A percentile compares a stretch with the other conserved stretches of the same genome.
Conservation (phyloP, 2,888 invertebrate genomes). For the Coronaproctus castanopsis region DNA sequence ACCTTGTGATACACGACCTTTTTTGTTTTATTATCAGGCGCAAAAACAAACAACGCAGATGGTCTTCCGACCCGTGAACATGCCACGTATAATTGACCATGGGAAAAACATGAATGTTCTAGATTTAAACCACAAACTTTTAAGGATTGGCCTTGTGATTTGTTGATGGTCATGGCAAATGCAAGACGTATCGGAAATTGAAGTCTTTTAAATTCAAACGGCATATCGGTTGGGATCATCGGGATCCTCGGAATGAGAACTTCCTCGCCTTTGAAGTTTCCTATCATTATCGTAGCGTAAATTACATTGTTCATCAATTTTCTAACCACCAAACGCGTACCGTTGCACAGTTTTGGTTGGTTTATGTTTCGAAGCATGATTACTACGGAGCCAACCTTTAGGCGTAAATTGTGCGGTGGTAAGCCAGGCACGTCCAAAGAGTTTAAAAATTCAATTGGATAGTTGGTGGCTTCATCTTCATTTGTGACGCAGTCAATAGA, state of each 20-base stretch:
- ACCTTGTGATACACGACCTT: slow-evolving; percentile 8
- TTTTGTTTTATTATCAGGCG: neutral
- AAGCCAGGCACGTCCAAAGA: slow-evolving; percentile 7
- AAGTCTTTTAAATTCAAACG: slow-evolving; percentile 17
- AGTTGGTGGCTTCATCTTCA: slow-evolving; percentile 4
- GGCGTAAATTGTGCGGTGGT: neutral
- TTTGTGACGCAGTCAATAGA: slow-evolving; percentile 7
- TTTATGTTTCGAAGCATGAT: slow-evolving; percentile 5
- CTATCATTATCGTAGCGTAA: slow-evolving; percentile 20
- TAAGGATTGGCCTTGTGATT: slow-evolving; percentile 18
- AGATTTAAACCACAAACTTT: slow-evolving; percentile 15
- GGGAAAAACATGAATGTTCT: slow-evolving; percentile 17
- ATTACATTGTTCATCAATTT: neutral
- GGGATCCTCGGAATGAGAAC: slow-evolving; percentile 18
- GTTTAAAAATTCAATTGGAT: slow-evolving; percentile 13
- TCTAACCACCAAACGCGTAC: slow-evolving; percentile 3
- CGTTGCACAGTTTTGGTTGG: slow-evolving; percentile 7
- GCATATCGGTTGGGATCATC: slow-evolving; percentile 15
- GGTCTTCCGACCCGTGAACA: neutral
- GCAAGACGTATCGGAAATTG: slow-evolving; percentile 18
- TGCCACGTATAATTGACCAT: slow-evolving; percentile 14
- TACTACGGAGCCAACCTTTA: slow-evolving; percentile 2
- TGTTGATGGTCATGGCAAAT: slow-evolving; percentile 18
- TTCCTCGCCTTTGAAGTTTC: slow-evolving; percentile 21
- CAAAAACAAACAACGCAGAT: neutral